Evolutionary conservation across 2,888 invertebrate genomes (phyloP).

Genomic region (Uloborus plumipes): DNA sequence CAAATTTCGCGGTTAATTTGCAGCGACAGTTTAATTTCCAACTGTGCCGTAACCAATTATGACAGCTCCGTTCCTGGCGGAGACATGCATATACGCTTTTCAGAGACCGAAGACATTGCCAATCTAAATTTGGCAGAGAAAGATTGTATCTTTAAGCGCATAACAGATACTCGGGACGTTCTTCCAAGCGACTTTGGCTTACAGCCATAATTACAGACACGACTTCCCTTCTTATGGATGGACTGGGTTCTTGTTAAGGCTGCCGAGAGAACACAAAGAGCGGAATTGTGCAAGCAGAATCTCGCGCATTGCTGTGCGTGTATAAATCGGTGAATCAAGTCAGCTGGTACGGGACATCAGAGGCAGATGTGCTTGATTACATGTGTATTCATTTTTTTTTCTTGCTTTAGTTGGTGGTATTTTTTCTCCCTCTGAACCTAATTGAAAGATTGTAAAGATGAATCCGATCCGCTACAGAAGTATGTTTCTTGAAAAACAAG

Average conservation of each 20-base stretch:
- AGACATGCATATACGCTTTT: neutral
- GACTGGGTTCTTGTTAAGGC: slow-evolving; percentile 45
- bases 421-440: no score
- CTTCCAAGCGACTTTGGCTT: slow-evolving; percentile 27
- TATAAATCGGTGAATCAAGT: slow-evolving; percentile 12
- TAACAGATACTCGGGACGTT: slow-evolving; percentile 40
- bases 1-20: no score
- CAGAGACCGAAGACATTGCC: slow-evolving; percentile 15
- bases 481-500: no score
- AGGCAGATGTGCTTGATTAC: slow-evolving; percentile 26
- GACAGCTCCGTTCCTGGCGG: slow-evolving; percentile 45
- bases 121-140: slow-evolving; percentile 63
- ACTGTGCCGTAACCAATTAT: slow-evolving; percentile 54
- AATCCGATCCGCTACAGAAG: no score
- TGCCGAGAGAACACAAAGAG: slow-evolving; percentile 20
- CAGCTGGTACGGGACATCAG: slow-evolving; percentile 39
- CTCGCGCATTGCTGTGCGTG: no score
- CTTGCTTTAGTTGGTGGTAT: no score
- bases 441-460: no score
- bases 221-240: slow-evolving; percentile 25
- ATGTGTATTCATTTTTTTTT: no score
- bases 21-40: neutral
- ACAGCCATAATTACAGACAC: slow-evolving; percentile 20
- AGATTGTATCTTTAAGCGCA: slow-evolving; percentile 61
- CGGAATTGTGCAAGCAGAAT: slow-evolving; percentile 28